Evolutionary conservation across 1,140 invertebrate species (phyloP).

Genomic region (Leptopilina boulardi): DNA sequence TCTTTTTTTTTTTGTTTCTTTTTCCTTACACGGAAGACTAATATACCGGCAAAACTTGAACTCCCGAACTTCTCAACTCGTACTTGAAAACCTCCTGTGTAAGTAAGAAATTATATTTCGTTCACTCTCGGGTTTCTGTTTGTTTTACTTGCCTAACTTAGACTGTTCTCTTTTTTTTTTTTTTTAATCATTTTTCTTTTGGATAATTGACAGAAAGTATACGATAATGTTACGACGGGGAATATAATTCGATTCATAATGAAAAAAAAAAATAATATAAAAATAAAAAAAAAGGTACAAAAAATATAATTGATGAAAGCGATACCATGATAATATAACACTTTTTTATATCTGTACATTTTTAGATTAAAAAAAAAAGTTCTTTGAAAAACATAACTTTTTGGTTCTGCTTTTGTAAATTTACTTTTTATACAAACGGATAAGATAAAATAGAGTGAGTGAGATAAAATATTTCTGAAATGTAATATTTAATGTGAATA

Average conservation of each 20-base stretch:
- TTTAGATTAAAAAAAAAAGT: no score
- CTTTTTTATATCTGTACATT: no score
- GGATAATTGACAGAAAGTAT: neutral
- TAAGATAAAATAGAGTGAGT: no score
- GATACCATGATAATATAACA: no score
- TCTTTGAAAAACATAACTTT: no score
- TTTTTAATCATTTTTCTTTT: neutral
- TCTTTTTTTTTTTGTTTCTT: constrained; percentile 1
- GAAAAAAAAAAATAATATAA: neutral
- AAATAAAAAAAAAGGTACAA: neutral
- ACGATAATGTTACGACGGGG: neutral
- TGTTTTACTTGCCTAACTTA: neutral
- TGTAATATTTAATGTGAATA: no score
- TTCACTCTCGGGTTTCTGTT: constrained; percentile 9
- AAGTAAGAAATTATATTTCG: constrained; percentile 18
- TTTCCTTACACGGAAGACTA: constrained; percentile 22
- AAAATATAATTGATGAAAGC: neutral
- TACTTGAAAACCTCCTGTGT: constrained; percentile 19
- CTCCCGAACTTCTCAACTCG: constrained; percentile 20
- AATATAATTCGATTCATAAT: neutral
- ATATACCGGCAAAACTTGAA: constrained; percentile 23
- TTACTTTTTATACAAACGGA: no score
- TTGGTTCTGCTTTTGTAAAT: no score
- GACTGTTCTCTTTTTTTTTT: neutral
- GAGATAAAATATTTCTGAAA: no score